Evolutionary conservation across 1,140 invertebrate genomes (phyloP), one percentile per base, ranked within the genome.

Genomic region (Drosophila athabasca): DNA sequence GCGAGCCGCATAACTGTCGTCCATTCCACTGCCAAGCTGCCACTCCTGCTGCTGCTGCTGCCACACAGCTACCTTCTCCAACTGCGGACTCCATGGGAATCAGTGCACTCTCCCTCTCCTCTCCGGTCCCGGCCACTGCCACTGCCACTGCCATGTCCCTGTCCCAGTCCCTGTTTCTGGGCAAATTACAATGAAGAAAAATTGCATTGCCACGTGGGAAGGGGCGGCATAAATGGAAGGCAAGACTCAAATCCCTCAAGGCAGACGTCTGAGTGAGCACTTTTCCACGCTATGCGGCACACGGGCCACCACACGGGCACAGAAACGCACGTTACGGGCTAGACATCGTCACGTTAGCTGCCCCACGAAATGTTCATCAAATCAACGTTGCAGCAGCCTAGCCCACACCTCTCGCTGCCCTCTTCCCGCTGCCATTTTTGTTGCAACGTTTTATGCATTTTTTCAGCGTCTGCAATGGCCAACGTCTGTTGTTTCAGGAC

Each of bases 361-460:
- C 62, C 68, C 73, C 62, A 41, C 69, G 62, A 87, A 85, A 76
- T 85, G 82, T 85, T 85, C 82, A 85, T 85, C 82, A 85, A 85
- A 85, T 85, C 82, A 87, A 85, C 82, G 78, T 85, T 85, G 82
- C 82, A 87, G 79, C 79, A 70, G 82, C 44, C 58, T 22, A 17
- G 43, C 65, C 22, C 22, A 24, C 22, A 8, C 43, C 43, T 35
- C 19, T 29, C 31, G 2, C 17, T 58, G 55, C 68, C 11, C 59
- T 44, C 52, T 13, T 9, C 35, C 55, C 55, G 52, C 39, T 35
- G 54, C 54, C 60, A 85, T 45, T 84, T 85, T 85, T 87, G 83
- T 87, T 88, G 82, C 83, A 88, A 82, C 83, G 83, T 87, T 87
- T 88, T 88, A 83, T 88, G 83, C 83, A 87, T 88, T 87, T 87